These are phyloP conservation scores for Melangyna quadrimaculata DNA, from an alignment of 2,888 invertebrate species.

Conservation along the genomic window DNA sequence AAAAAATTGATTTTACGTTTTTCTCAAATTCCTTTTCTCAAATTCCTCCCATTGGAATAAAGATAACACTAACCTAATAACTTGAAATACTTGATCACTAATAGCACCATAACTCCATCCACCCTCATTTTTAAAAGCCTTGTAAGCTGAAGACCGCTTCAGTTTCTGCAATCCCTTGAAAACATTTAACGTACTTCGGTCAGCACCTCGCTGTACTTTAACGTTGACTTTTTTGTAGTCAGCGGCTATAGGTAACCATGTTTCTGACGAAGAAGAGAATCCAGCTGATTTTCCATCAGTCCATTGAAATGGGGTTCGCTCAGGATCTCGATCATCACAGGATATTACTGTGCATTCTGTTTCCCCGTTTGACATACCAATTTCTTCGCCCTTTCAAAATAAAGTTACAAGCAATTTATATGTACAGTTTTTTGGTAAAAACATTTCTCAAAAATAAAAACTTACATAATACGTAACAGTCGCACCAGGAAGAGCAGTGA, in stretches of 20 bases:
- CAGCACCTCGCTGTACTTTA: conserved; percentile 81
- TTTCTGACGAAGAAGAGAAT: conserved; percentile 83
- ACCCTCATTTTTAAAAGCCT: conserved; percentile 74
- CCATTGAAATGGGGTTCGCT: conserved; percentile 85
- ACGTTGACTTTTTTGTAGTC: conserved; percentile 85
- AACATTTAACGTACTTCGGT: conserved; percentile 83
- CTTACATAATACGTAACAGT: conserved; percentile 88
- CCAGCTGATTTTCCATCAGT: conserved; percentile 81
- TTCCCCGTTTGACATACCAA: conserved; percentile 83
- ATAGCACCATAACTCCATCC: conserved; percentile 77
- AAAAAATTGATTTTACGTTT: not conserved
- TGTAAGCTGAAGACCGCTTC: conserved; percentile 81
- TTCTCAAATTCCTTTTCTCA: not conserved
- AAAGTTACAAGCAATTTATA: not conserved
- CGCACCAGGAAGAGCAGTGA: conserved; percentile 88
- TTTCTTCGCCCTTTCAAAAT: conserved; percentile 84
- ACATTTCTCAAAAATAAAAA: not conserved
- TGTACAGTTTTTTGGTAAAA: fast-evolving
- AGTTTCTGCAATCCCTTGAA: conserved; percentile 83
- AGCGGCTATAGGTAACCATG: conserved; percentile 87
- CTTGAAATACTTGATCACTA: conserved; percentile 77
- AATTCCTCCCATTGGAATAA: not conserved
- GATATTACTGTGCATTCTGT: conserved; percentile 79
- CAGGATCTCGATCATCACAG: conserved; percentile 82
- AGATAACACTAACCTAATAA: conserved; percentile 74